Base-by-base conservation (phyloP, 2,113 vertebrate genomes). In the Brienomyrus brachyistius region DNA sequence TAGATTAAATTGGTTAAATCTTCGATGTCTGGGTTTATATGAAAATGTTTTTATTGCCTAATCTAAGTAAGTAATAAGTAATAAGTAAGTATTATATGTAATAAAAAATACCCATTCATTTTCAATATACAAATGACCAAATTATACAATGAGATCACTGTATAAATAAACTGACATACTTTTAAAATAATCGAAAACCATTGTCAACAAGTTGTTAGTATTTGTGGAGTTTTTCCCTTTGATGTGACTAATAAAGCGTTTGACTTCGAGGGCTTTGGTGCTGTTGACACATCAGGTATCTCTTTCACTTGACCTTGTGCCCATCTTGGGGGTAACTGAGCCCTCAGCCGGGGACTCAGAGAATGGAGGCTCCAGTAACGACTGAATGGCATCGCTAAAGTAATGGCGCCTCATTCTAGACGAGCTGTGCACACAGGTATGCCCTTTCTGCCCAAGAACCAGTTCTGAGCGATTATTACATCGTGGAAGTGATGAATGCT, bases 381-480 rank as follows among this genome's bases (percentile, higher is more conserved):
- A n/a, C 85, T 17, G 85, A 86, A 35, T 54, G 5, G n/a, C 27
- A 7, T 51, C 15, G 50, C n/a, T 52, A 80, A 80, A 80, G 74
- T 19, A 80, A 43, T 8, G 35, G 74, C 23, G 8, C 5, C 31
- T 56, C 40, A 50, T 10, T 74, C 15, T 90, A 52, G 56, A 62
- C 86, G 27, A 47, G 13, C 9, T 84, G 40, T 11, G 19, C 80
- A 43, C 19, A 6, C 23, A 77, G 27, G 13, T 70, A 50, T 47
- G 56, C 54, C 51, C 83, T 23, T 35, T 59, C 45, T 66, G 54
- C 50, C 85, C 56, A 85, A 27, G 86, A 47, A 48, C 62, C 62
- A 50, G 59, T 56, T 54, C 50, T 91, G 87, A 90, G 88, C 48
- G 35, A 90, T 88, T 88, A 21, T 77, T 90, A 54, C 54, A 47